Evolutionary conservation across 1,140 invertebrate genomes (phyloP), one percentile per base, ranked within the genome.

Genomic region (Elymnias hypermnestra): DNA sequence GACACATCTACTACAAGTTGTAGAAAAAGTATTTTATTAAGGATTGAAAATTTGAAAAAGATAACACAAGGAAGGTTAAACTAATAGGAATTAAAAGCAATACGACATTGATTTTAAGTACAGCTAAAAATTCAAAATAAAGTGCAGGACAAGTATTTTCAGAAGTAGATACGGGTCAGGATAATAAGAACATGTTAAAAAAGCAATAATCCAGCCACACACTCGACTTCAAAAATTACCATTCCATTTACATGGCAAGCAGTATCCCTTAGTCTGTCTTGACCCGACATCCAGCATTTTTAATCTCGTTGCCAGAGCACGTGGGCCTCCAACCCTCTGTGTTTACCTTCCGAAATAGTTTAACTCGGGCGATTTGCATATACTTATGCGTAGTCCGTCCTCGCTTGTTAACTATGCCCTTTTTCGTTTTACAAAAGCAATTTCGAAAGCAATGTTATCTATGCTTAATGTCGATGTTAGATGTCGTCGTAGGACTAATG

Each of bases 261-360:
- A 72, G 72, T 75, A 78, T 78, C 73, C 75, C 74, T 71, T 63
- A 63, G 73, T 76, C 72, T 63, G 70, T 74, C 66, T 70, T 75
- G 72, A 79, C 77, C 74, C 69, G 57, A 38, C 72, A 68, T 76
- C 67, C 70, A 74, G 69, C 66, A 78, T 81, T 79, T 84, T 83
- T 84, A 84, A 83, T 84, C 78, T 83, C 67, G 72, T 83, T 75
- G 60, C 42, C 44, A 61, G 72, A 71, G 64, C 72, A 76, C 75
- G 73, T 75, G 73, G 62, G 61, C 59, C 47, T 74, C 71, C 75
- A 33, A 5, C 29, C 29, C 29, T 63, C 66, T 65, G 43, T 84
- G 81, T 83, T 84, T 84, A 83, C 81, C 76, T 83, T 73, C 69
- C 68, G 65, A 81, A 84, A 83, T 84, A 84, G 81, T 84, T 83